Evolutionary conservation across 1,140 invertebrate species (phyloP), one percentile per base, ranked within the genome.

Genomic region (Micrasema longulum): DNA sequence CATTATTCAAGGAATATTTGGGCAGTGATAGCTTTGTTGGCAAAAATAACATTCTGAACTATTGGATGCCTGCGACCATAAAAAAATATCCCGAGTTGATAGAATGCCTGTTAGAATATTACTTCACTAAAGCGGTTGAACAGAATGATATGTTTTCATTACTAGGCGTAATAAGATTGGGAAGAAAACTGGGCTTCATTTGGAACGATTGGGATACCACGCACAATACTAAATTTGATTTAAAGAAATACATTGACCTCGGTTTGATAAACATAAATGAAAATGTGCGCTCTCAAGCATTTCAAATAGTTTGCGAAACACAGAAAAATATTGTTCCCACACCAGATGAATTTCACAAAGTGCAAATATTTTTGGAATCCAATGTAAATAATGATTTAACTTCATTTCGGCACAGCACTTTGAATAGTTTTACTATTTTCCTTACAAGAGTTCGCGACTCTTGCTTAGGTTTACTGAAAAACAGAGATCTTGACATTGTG

Each of bases 371-470:
- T 71, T 62, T 84, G 23, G 47, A 73, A 48, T 73, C 80, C 57
- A 85, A 85, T 79, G 57, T 85, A 7, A 85, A 83, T 60, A 80
- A 80, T 23, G 83, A 85, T 76, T 82, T 79, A 45, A 80, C 81
- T 52, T 76, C 83, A 12, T 76, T 85, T 38, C 80, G 84, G 68
- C 74, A 81, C n/a, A 80, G 71, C 68, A 82, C 80, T 79, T 69
- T 84, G 22, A 80, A 79, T 57, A 79, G 77, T 75, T 74, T 83
- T 6, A 79, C 75, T 26, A 73, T 63, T 26, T 82, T 82, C 69
- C 73, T 85, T 18, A 63, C 71, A 12, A 23, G 68, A 11, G 14
- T 74, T 1, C 69, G 72, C 9, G 69, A 76, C 20, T 69, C 75
- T 2, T 74, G 23, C 53, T 41, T 76, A 16, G 16, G 50, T 10